A percentile compares a stretch with the other conserved stretches of the same genome.
These are phyloP conservation scores for Pygmarrhopalites habei DNA, from an alignment of 1,140 invertebrate species.

Conservation along the genomic window DNA sequence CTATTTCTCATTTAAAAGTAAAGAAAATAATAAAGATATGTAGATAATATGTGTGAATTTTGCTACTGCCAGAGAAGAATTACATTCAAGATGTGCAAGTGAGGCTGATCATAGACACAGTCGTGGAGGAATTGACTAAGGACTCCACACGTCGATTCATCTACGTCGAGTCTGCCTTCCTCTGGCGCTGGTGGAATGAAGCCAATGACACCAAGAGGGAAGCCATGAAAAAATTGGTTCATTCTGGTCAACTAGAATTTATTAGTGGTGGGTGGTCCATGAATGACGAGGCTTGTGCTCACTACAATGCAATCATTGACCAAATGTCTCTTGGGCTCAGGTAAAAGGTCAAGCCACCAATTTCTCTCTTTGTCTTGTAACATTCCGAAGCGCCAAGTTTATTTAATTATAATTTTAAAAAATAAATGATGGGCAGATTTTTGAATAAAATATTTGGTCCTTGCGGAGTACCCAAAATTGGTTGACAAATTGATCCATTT, in stretches of 20 bases:
- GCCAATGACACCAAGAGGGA: slow-evolving; percentile 56
- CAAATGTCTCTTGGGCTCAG: slow-evolving; percentile 58
- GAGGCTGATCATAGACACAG: too few species aligned
- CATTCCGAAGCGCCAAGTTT: too few species aligned
- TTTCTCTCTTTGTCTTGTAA: too few species aligned
- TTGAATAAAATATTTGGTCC: slow-evolving; percentile 75
- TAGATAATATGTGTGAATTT: too few species aligned
- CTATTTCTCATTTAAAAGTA: too few species aligned
- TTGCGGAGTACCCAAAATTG: slow-evolving; percentile 68
- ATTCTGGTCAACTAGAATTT: slow-evolving; percentile 75
- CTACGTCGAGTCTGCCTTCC: slow-evolving; percentile 72
- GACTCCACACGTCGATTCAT: slow-evolving; percentile 58
- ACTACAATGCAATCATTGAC: slow-evolving; percentile 89
- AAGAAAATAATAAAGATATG: too few species aligned
- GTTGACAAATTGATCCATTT: slow-evolving; percentile 92
- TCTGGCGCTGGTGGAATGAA: slow-evolving; percentile 85
- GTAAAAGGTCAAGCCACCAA: too few species aligned
- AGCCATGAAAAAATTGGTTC: slow-evolving; percentile 54
- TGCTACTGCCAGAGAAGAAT: too few species aligned
- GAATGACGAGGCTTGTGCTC: slow-evolving; percentile 85
- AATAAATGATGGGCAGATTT: slow-evolving; percentile 12
- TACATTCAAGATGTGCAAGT: too few species aligned
- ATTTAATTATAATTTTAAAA: too few species aligned
- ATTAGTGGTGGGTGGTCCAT: slow-evolving; percentile 64
- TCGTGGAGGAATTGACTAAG: slow-evolving; percentile 54